Conservation (phyloP, 2,888 invertebrate species). For the Physocephala rufipes region DNA sequence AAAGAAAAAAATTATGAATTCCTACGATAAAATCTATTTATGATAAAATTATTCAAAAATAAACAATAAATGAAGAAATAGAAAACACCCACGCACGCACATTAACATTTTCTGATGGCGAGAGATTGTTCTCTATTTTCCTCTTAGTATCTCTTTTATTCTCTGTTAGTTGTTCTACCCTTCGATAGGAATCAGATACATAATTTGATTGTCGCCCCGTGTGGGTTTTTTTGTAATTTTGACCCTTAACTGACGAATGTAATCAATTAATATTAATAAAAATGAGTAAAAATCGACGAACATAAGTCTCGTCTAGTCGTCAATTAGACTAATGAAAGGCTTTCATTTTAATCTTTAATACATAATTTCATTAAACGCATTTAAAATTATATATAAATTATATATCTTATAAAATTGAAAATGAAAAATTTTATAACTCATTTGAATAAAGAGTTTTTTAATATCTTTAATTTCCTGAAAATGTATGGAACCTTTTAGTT, state of each 20-base stretch:
- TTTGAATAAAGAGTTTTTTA: no score
- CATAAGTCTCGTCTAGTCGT: no score
- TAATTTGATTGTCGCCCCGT: constrained; percentile 39
- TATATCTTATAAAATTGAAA: no score
- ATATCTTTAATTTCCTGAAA: no score
- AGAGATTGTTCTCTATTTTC: not conserved
- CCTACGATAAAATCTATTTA: not conserved
- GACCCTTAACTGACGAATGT: constrained; percentile 6
- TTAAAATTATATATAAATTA: not conserved
- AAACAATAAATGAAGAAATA: constrained; percentile 1
- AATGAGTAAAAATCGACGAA: no score
- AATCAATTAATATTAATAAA: no score
- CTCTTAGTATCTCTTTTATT: not conserved
- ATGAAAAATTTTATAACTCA: no score
- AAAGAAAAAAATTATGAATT: not conserved
- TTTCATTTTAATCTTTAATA: not conserved
- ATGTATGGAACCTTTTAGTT: no score
- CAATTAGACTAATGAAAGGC: no score
- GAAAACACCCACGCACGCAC: not conserved
- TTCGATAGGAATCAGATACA: constrained; percentile 43
- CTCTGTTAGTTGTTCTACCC: constrained; percentile 7
- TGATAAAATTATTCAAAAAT: constrained; percentile 13
- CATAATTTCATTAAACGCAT: not conserved
- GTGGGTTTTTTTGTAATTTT: constrained; percentile 14
- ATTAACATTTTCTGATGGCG: no score